Evolutionary conservation across 2,113 vertebrate species (phyloP).

Genomic region (Solenodon paradoxus): DNA sequence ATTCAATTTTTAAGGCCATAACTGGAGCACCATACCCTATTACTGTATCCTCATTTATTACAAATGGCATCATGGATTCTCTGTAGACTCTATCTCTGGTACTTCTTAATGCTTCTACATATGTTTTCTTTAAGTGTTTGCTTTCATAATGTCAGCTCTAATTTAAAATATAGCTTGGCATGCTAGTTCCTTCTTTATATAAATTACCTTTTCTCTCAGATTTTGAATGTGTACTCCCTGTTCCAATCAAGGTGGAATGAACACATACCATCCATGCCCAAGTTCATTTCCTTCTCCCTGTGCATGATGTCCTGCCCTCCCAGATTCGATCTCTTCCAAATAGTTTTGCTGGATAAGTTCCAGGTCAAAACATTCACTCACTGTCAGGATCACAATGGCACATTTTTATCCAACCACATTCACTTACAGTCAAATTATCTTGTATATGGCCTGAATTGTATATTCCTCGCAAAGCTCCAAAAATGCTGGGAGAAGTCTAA

Average conservation of each 20-base stretch:
- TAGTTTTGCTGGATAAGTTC: conserved; percentile 27
- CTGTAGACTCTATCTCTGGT: background rate
- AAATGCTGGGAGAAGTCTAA: background rate
- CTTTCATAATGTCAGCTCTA: conserved; percentile 21
- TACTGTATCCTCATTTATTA: background rate
- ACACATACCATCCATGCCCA: background rate
- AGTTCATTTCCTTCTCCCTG: background rate
- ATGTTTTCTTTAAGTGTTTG: background rate
- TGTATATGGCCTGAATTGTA: background rate
- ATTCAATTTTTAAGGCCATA: background rate
- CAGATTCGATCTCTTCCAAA: background rate
- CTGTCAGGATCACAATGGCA: background rate
- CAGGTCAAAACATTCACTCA: background rate
- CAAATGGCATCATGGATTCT: background rate
- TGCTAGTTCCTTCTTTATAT: conserved; percentile 9
- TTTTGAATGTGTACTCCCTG: background rate
- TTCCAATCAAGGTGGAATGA: background rate
- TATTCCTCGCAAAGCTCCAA: background rate
- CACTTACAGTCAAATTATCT: background rate
- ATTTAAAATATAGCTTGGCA: background rate
- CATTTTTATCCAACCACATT: background rate
- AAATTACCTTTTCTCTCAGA: background rate
- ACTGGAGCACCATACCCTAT: background rate
- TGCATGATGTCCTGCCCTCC: background rate
- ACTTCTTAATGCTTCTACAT: background rate